Percentiles rank a stretch among this genome's conserved stretches.
Evolutionary conservation across 1,140 invertebrate genomes (phyloP).

Genomic region (Bacillus rossius): DNA sequence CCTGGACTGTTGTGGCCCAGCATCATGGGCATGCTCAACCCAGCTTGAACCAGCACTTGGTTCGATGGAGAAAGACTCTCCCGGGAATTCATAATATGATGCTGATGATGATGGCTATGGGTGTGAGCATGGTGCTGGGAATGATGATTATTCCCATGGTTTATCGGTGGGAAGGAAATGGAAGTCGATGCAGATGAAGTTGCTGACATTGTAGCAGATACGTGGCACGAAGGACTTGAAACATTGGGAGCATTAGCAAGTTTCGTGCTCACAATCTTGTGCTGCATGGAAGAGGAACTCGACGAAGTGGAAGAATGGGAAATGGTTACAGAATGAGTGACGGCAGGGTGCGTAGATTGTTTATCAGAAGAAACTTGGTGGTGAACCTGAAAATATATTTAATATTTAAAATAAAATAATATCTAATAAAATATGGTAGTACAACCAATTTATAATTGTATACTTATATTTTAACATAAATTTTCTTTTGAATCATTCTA

Average conservation of each 20-base stretch:
- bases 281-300: conserved; percentile 51
- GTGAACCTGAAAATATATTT: conserved; percentile 43
- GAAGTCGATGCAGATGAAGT: conserved; percentile 33
- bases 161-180: conserved; percentile 19
- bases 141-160: conserved; percentile 29
- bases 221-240: conserved; percentile 19
- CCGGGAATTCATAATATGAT: background rate
- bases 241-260: background rate
- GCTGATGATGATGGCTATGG: conserved; percentile 33
- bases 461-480: no score
- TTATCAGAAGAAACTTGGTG: conserved; percentile 20
- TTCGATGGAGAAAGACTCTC: conserved; percentile 8
- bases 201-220: conserved; percentile 31
- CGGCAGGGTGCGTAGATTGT: background rate
- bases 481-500: no score
- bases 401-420: background rate
- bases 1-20: background rate
- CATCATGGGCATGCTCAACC: conserved; percentile 1
- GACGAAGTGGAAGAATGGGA: conserved; percentile 58
- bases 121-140: conserved; percentile 41
- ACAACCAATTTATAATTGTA: no score
- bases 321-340: conserved; percentile 54
- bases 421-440: background rate
- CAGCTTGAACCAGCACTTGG: background rate
- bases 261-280: conserved; percentile 43